Percentiles rank a stretch among this genome's conserved stretches.
These are phyloP conservation scores for Falco peregrinus DNA, from an alignment of 2,797 vertebrate genomes.

Conservation along the genomic window DNA sequence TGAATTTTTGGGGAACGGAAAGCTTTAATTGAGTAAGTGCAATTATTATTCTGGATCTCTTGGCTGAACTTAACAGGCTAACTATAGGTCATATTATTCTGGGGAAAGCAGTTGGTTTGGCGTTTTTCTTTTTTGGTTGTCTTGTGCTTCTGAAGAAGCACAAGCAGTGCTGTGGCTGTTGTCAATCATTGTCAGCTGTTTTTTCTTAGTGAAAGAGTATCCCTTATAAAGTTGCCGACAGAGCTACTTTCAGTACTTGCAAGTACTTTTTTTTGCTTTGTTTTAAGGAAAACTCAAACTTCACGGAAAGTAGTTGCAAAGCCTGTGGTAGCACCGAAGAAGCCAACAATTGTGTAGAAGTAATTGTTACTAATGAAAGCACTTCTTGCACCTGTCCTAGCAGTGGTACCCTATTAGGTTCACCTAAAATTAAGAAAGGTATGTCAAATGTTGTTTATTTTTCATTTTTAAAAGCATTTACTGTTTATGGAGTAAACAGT, in stretches of 20 bases:
- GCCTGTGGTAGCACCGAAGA: conserved; percentile 84
- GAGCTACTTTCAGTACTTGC: neutral
- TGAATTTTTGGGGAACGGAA: neutral
- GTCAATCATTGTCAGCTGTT: neutral
- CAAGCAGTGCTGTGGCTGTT: neutral
- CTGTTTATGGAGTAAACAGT: neutral
- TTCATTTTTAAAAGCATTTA: neutral
- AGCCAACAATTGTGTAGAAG: conserved; percentile 80
- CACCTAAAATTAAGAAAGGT: conserved; percentile 91
- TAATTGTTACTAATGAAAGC: conserved; percentile 79
- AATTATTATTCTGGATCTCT: neutral
- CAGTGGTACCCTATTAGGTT: conserved; percentile 81
- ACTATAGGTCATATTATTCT: neutral
- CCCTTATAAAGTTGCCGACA: neutral
- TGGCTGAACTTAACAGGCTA: neutral
- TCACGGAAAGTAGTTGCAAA: conserved; percentile 84
- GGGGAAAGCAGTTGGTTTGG: neutral
- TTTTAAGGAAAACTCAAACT: conserved; percentile 83
- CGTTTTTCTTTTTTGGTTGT: neutral
- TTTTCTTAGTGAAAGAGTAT: neutral
- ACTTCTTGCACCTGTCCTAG: conserved; percentile 87
- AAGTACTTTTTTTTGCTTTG: neutral
- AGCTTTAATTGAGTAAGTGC: neutral
- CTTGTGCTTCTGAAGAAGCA: neutral
- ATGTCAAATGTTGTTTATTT: neutral